Percentiles rank a stretch among this genome's conserved stretches.
Evolutionary conservation across 2,888 invertebrate genomes (phyloP).

Genomic region (Sialis lutaria): DNA sequence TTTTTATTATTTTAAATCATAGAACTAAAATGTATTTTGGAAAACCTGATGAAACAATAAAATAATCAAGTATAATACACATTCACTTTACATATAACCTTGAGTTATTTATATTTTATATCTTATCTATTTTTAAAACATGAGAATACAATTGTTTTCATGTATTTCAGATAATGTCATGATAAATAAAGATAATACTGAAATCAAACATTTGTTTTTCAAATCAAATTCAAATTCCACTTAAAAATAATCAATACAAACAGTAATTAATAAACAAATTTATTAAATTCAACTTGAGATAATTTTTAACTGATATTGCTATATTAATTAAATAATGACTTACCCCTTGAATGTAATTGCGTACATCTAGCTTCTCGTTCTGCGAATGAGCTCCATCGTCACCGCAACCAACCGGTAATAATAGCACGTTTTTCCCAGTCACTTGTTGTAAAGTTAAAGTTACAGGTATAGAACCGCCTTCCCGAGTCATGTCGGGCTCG

Average conservation of each 20-base stretch:
- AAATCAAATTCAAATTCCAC: not conserved
- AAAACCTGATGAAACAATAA: no score
- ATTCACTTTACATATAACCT: no score
- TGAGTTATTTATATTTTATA: no score
- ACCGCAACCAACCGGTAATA: conserved; percentile 85
- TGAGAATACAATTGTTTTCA: not conserved
- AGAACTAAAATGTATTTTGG: no score
- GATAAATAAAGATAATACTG: not conserved
- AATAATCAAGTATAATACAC: no score
- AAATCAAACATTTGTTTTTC: not conserved
- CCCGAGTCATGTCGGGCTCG: conserved; percentile 88
- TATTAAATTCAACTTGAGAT: no score
- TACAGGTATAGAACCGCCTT: conserved; percentile 96
- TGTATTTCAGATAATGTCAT: not conserved
- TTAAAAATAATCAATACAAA: not conserved
- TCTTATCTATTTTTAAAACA: no score
- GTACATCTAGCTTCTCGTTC: conserved; percentile 89
- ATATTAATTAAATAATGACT: conserved; percentile 20
- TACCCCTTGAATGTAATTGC: conserved; percentile 89
- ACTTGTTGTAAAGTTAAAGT: conserved; percentile 85
- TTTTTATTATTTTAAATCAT: no score
- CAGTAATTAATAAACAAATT: not conserved
- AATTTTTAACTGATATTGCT: no score
- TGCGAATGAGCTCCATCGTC: conserved; percentile 99
- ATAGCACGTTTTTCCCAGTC: conserved; percentile 81